Evolutionary conservation across 92 coral and sea anemone species (phyloP), one percentile per base, ranked within the genome.

Genomic region (Montipora capitata): DNA sequence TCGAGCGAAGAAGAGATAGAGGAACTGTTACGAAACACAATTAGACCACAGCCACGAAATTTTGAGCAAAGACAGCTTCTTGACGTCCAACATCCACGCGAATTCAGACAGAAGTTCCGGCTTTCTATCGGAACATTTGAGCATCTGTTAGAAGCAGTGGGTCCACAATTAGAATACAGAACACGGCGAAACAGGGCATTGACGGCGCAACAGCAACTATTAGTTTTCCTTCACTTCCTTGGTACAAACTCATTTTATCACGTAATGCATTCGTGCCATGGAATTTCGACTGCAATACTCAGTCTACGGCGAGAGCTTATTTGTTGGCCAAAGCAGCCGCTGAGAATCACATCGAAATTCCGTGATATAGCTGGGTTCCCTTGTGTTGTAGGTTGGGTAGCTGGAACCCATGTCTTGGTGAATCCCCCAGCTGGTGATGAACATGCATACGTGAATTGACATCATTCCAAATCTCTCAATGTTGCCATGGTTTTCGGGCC

Each of bases 221-320:
- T 1, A 27, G 35, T 27, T 27, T 27, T 27, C 35, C 35, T 27
- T 27, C 35, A 1, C 35, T 27, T 27, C 43, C 52, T 73, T 73
- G 44, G 62, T 15, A 43, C 66, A 49, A 81, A 68, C 52, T 64
- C 56, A 10, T 76, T 85, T 77, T 85, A 85, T 44, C 89, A 85
- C 54, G 75, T 85, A 13, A 62, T 76, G 89, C 83, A 76, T 76
- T 85, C 89, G 27, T 85, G 89, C 83, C 89, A 76, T 85, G 68
- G 77, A 42, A 59, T 85, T 45, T 43, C 89, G 5, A 85, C 82
- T 18, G 82, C 81, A 84, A 84, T 74, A 84, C 88, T 18, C 6
- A 62, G 64, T 74, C 64, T 84, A 61, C n/a, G 35, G 61, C 76
- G 41, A 84, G 89, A 84, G 49, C 48, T 84, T 42, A 14, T 84